Evolutionary conservation across 2,797 vertebrate genomes (phyloP).

Genomic region (Loris lydekkerianus): DNA sequence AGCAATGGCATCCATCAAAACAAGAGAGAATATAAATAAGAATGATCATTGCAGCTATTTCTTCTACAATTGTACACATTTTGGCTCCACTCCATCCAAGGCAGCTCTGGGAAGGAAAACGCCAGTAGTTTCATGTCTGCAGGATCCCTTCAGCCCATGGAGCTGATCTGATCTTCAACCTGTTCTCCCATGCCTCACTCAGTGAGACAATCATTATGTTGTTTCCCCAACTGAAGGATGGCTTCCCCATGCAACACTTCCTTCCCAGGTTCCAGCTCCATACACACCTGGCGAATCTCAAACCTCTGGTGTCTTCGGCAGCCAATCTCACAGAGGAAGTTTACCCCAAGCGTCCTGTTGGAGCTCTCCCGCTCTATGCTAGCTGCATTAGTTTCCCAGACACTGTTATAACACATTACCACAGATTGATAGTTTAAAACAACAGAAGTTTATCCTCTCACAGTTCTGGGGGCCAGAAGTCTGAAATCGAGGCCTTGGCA

Average conservation of each 20-base stretch:
- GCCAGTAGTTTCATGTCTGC: background rate
- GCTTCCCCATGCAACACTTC: background rate
- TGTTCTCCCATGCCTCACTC: fast-evolving
- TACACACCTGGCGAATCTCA: background rate
- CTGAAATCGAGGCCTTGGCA: background rate
- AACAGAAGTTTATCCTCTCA: background rate
- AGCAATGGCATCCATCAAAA: background rate
- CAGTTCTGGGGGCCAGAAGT: background rate
- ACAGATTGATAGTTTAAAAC: background rate
- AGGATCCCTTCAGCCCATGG: background rate
- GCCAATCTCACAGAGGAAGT: background rate
- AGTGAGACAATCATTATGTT: no score
- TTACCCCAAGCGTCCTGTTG: background rate
- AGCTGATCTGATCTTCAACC: background rate
- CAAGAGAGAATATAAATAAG: background rate
- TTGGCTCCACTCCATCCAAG: background rate
- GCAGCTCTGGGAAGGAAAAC: background rate
- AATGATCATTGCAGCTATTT: background rate
- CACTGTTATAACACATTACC: background rate
- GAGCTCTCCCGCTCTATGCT: background rate
- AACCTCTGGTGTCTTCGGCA: background rate
- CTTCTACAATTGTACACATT: background rate
- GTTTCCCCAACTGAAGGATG: background rate
- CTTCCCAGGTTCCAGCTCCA: background rate
- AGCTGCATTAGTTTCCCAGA: background rate